Evolutionary conservation across 2,797 vertebrate species (phyloP), one percentile per base, ranked within the genome.

Genomic region (Sus cebifrons): DNA sequence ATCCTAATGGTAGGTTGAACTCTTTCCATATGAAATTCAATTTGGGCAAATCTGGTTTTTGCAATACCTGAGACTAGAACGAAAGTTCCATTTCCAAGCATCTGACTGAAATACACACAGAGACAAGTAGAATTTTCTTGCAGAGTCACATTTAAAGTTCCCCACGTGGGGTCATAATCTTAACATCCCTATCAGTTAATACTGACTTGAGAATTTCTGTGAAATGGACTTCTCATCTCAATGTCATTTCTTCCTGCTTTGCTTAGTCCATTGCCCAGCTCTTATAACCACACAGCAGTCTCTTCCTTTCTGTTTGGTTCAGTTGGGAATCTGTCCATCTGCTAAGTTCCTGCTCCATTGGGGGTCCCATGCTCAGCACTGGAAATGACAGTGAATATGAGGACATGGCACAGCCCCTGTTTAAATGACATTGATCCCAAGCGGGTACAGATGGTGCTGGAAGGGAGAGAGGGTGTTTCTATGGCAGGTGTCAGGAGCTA

Each of bases 301-400:
- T 86, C 5, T 77, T 84, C 14, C 79, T 64, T 85, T 40, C 64
- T 64, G 32, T 54, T 95, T 93, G 74, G 54, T 65, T 89, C 49
- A 3, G 3, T 29, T 49, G 40, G 32, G 68, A 77, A 49, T 89
- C 73, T 75, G 25, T 68, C 52, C 32, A 70, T 86, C 62, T 94
- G 32, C 92, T 85, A 75, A 82, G 40, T 91, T 94, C 32, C 52
- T 83, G 17, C 40, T 85, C 73, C 49, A 36, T 73, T 40, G 21
- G 1, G 27, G 17, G 17, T 12, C 3, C 95, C 32, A 4, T 60
- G 60, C 40, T 87, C 21, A 40, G 29, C 52, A 25, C 4, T 71
- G 13, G 54, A 87, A 82, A 44, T 78, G 77, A 84, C 23, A 71
- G 58, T 14, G 11, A 62, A 40, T 54, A 3, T 27, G 13, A 9